Conservation (phyloP, 2,113 vertebrate genomes). For the Physeter macrocephalus region DNA sequence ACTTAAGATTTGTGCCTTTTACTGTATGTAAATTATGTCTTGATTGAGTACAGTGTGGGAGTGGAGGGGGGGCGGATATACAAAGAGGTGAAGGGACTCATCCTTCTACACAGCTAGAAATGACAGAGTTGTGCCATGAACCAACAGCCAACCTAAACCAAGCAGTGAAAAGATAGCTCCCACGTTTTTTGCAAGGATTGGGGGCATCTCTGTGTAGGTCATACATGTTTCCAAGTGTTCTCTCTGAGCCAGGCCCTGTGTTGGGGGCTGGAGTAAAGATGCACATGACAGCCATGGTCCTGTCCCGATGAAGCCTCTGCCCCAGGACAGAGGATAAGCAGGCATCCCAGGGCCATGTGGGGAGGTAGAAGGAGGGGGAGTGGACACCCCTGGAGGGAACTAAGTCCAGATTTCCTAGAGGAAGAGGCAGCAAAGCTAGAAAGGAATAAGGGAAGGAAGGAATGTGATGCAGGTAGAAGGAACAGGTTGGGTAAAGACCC, state of each 20-base stretch:
- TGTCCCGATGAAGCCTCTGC: not conserved
- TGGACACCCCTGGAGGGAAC: not conserved
- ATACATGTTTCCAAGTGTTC: rapidly evolving
- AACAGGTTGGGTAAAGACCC: not conserved
- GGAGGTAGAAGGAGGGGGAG: not conserved
- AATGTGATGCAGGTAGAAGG: not conserved
- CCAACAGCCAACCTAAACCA: not conserved
- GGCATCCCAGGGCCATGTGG: not conserved
- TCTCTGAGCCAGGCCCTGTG: not conserved
- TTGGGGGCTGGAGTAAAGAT: not conserved
- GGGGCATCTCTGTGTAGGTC: no score
- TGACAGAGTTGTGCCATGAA: not conserved
- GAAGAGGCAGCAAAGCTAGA: not conserved
- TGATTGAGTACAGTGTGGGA: not conserved
- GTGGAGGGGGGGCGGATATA: no score
- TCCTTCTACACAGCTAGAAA: no score
- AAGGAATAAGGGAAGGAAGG: not conserved
- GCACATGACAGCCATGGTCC: rapidly evolving
- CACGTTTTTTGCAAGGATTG: not conserved
- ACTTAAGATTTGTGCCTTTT: not conserved
- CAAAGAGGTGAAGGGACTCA: not conserved
- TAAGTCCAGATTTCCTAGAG: not conserved
- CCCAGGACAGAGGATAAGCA: not conserved
- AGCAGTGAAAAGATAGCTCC: not conserved
- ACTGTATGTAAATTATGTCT: not conserved